Evolutionary conservation across 2,113 vertebrate species (phyloP), one percentile per base, ranked within the genome.

Genomic region (Macrotis lagotis): DNA sequence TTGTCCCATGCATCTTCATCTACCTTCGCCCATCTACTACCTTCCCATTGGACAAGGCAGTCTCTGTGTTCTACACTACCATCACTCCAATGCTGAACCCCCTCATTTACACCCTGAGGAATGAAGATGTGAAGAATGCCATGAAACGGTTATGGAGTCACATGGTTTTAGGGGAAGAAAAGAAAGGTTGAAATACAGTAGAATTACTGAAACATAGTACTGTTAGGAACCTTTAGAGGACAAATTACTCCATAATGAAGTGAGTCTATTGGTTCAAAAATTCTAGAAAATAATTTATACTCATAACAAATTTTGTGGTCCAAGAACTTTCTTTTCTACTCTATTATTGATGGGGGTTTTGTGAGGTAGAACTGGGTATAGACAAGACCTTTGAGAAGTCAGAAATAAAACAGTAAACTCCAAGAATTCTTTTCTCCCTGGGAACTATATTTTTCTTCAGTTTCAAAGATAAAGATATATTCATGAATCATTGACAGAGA

Each of bases 31-130:
- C 97, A 37, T 96, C 96, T 28, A 96, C 96, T 8, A 95, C 93
- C 92, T 97, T 97, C 83, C 96, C 96, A 8, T 92, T 95, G 52
- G 96, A 96, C 51, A 97, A 98, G 59, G 96, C 91, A 51, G 96
- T 97, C 22, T 95, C 96, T 94, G 91, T 98, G 49, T 97, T 97
- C 74, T 98, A 97, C 37, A 96, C 97, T 24, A 96, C 96, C 48
- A 95, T 97, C 48, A 97, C 96, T 24, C 97, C 96, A 3, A 95
- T 97, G 93, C 48, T 97, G 49, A 97, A 97, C 50, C 97, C 97
- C 6, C 93, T 98, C 28, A 97, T 98, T 25, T 98, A 97, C 7
- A 96, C 97, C 31, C 93, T 98, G 92, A 95, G 97, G 52, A 97
- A 97, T 66, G 93, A 92, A 25, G 96, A 96, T 48, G 96, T 98